Evolutionary conservation across 2,113 vertebrate genomes (phyloP), one percentile per base, ranked within the genome.

Genomic region (Odontesthes bonariensis): DNA sequence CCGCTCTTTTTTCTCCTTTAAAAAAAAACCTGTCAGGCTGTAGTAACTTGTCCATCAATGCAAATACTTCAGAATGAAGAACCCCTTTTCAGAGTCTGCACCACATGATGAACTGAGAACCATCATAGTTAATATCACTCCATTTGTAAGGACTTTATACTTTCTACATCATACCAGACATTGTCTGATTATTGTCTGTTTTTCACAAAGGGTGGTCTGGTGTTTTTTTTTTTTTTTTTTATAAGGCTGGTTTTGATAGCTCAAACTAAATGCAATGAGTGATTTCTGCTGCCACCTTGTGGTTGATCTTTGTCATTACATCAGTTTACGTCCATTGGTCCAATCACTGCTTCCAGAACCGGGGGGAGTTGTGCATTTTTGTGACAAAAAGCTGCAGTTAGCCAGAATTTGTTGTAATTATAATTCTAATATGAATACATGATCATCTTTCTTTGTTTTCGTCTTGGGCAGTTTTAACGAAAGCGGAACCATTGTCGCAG

Each of bases 401-500:
- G 27, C 13, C 1, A 53, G 10, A 0, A 14, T 61, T 17, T 20
- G 1, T 7, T 59, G 14, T 3, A 1, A 13, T 0, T 0, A 0
- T 19, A 4, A 32, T 20, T 23, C 1, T 27, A 1, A 27, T 3
- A 27, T 27, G 27, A 1, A 27, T 27, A 3, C 3, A 5, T 19
- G 9, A 13, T 65, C 5, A 6, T 1, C 0, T 19, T 32, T 19
- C 5, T 7, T 38, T 46, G 13, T 62, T 44, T 31, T 0, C 53
- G 10, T 46, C 8, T 14, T 12, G 16, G 8, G 19, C 11, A 12
- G 6, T 16, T 11, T 3, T n/a, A 65, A 14, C 2, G 1, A 58
- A 17, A 57, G 13, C 69, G 91, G 91, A 92, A 92, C 89, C 19
- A 35, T 61, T 54, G 11, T 51, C 1, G 5, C 11, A 3, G 11